phyloP scores from a whole-genome alignment of 1,140 invertebrate species.

The Tenebrio molitor region DNA sequence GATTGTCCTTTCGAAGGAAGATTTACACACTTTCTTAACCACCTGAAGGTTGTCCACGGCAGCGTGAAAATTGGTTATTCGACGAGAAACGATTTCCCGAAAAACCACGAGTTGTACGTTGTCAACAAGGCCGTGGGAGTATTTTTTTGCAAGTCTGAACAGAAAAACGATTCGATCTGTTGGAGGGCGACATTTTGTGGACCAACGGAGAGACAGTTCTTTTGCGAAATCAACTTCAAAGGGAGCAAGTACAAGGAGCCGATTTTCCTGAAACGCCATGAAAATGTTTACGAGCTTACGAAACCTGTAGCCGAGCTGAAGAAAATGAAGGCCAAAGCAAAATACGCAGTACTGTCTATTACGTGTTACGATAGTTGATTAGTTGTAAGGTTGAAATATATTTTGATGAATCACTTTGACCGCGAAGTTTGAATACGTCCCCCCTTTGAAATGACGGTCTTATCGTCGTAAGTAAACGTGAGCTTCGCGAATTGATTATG shows the following conservation, averaged over 20 bases:
- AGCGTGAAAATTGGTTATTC: conserved; percentile 57
- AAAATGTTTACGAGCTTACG: conserved; percentile 50
- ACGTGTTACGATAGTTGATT: conserved; percentile 46
- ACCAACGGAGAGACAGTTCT: conserved; percentile 56
- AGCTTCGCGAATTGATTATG: too few species aligned
- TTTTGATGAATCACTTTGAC: too few species aligned
- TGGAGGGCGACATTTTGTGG: conserved; percentile 60
- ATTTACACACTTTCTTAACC: conserved; percentile 52
- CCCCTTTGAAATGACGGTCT: too few species aligned
- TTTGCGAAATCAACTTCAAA: conserved; percentile 59
- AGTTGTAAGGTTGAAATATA: too few species aligned
- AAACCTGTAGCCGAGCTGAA: conserved; percentile 54
- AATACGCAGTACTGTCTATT: conserved; percentile 59
- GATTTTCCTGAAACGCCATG: conserved; percentile 53
- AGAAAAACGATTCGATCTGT: conserved; percentile 45
- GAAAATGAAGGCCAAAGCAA: conserved; percentile 57
- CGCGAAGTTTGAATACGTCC: too few species aligned
- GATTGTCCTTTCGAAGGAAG: conserved; percentile 53
- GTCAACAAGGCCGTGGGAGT: conserved; percentile 56
- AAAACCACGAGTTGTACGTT: conserved; percentile 56
- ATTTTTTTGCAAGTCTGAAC: conserved; percentile 57
- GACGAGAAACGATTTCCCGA: conserved; percentile 54
- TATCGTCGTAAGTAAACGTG: too few species aligned
- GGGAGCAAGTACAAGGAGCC: conserved; percentile 53
- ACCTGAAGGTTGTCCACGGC: conserved; percentile 59